Percentiles rank a stretch among this genome's conserved stretches.
Conservation (phyloP, 2,888 invertebrate species). For the Ophion ellenae region DNA sequence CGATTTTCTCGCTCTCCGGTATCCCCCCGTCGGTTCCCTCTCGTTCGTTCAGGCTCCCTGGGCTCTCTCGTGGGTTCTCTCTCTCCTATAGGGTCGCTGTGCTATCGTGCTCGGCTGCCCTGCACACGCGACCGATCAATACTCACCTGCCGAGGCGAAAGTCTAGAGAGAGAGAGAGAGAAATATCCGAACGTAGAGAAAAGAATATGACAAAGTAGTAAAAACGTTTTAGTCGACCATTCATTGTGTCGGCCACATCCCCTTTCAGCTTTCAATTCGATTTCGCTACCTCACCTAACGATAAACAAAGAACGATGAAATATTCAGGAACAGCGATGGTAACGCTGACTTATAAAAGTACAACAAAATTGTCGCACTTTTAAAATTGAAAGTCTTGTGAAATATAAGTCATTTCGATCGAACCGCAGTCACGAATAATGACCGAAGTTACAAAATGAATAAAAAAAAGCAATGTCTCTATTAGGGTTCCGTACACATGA, state of each 20-base stretch:
- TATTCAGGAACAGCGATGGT: slow-evolving; percentile 19
- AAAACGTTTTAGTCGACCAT: slow-evolving; percentile 41
- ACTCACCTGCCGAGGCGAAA: slow-evolving; percentile 78
- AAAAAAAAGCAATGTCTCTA: too few species aligned
- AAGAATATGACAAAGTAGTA: slow-evolving; percentile 38
- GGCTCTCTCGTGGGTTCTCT: slow-evolving; percentile 33
- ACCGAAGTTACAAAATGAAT: too few species aligned
- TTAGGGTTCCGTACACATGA: too few species aligned
- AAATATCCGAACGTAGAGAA: slow-evolving; percentile 25
- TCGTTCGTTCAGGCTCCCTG: slow-evolving; percentile 28
- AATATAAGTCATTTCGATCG: not conserved
- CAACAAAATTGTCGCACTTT: not conserved
- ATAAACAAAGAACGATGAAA: slow-evolving; percentile 15
- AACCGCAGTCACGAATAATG: too few species aligned
- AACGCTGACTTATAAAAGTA: not conserved
- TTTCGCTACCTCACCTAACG: not conserved
- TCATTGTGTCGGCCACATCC: slow-evolving; percentile 18
- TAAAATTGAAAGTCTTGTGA: not conserved
- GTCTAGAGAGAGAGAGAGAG: slow-evolving; percentile 35
- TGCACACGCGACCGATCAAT: slow-evolving; percentile 79
- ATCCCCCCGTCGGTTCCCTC: slow-evolving; percentile 11
- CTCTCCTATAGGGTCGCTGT: slow-evolving; percentile 63
- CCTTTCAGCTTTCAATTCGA: slow-evolving; percentile 26
- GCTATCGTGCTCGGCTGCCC: slow-evolving; percentile 70
- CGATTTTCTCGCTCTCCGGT: slow-evolving; percentile 39